Percentiles rank a stretch among this genome's conserved stretches.
Conservation (phyloP, 2,888 invertebrate species). For the Acronicta psi region DNA sequence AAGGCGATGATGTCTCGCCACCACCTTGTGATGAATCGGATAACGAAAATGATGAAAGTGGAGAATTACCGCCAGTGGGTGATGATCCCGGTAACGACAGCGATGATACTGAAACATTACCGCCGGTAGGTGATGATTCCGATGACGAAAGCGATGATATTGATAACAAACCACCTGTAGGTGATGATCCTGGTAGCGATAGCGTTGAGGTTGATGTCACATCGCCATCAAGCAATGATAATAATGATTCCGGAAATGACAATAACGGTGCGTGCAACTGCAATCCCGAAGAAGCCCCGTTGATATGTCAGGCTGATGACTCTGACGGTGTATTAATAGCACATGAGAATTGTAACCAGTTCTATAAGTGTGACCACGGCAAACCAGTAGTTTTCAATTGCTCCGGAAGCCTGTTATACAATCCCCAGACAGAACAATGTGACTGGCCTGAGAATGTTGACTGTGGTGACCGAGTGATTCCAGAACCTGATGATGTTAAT, state of each 20-base stretch:
- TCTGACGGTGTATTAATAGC: constrained; percentile 51
- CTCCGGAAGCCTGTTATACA: constrained; percentile 37
- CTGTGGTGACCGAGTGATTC: constrained; percentile 51
- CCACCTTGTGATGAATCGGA: not conserved
- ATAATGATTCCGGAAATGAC: constrained; percentile 8
- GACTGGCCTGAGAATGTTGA: constrained; percentile 55
- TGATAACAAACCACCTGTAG: not conserved
- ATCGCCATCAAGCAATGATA: constrained; percentile 5
- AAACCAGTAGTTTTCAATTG: constrained; percentile 48
- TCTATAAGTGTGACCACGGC: constrained; percentile 55
- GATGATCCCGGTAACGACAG: constrained; percentile 9
- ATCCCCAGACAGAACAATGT: constrained; percentile 49
- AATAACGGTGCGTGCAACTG: constrained; percentile 34
- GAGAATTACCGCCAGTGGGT: constrained; percentile 11
- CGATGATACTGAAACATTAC: constrained; percentile 3
- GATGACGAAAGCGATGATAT: constrained; percentile 11
- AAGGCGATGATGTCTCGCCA: constrained; percentile 14
- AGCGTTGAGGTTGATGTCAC: not conserved
- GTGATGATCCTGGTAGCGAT: constrained; percentile 11
- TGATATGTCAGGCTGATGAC: constrained; percentile 53
- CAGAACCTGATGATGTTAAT: constrained; percentile 11
- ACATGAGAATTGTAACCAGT: constrained; percentile 60
- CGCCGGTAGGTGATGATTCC: not conserved
- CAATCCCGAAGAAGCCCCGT: constrained; percentile 54
- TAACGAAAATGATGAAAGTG: constrained; percentile 10